phyloP scores from a whole-genome alignment of 2,888 invertebrate species.

The Caenorhabditis doughertyi region DNA sequence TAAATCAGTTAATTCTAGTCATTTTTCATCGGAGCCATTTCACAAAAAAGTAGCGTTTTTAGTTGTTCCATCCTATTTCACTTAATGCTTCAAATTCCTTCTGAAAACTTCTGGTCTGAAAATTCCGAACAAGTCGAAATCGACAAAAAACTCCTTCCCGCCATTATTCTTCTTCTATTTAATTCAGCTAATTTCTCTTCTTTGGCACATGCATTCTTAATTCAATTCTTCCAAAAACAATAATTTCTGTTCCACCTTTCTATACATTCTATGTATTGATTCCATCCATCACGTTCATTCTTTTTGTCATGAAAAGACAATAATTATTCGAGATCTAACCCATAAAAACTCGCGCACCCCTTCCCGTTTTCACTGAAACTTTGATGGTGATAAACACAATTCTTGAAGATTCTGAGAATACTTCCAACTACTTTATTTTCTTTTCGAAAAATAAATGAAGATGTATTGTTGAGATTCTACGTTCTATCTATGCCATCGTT shows the following conservation, averaged over 20 bases:
- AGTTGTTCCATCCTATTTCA: constrained; percentile 2
- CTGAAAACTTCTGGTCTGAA: background rate
- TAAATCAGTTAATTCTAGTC: constrained; percentile 33
- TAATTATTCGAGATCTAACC: constrained; percentile 2
- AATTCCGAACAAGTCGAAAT: constrained; percentile 11
- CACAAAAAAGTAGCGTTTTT: constrained; percentile 3
- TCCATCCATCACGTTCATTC: constrained; percentile 12
- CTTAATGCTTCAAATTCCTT: background rate
- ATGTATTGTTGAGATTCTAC: constrained; percentile 35
- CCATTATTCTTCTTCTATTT: background rate
- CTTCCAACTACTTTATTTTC: background rate
- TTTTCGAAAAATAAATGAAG: constrained; percentile 35
- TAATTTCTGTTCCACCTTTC: background rate
- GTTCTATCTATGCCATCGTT: constrained; percentile 10
- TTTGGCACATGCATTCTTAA: constrained; percentile 26
- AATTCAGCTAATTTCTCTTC: background rate
- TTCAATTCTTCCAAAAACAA: background rate
- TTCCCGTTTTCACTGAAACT: constrained; percentile 6
- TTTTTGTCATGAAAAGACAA: constrained; percentile 17
- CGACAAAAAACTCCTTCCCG: constrained; percentile 21
- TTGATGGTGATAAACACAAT: background rate
- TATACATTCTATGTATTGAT: constrained; percentile 44
- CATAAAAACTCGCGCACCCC: constrained; percentile 8
- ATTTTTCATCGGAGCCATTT: background rate
- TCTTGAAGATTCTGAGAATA: background rate